Evolutionary conservation across 2,888 invertebrate genomes (phyloP), one percentile per base, ranked within the genome.

Genomic region (Nymphalis polychloros): DNA sequence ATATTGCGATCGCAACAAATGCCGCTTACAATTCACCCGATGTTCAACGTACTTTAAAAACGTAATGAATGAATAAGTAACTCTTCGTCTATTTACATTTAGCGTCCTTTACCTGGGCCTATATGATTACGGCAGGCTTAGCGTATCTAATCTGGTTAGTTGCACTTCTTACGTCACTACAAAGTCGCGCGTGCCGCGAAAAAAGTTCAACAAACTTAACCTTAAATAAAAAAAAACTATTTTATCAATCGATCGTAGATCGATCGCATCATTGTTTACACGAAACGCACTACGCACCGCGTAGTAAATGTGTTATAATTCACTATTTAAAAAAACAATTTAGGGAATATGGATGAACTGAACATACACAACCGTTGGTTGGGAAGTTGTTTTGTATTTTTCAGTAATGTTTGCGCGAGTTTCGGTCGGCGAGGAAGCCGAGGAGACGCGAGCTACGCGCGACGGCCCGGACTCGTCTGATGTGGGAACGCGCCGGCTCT

Each of bases 171-270:
- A 89, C 89, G 89, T 89, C 90, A 89, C 83, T 70, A 72, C 73
- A 82, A 84, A 86, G 85, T 85, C 84, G 84, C 82, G 79, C 80
- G 83, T 81, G 84, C 79, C 80, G 78, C 79, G 81, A 84, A 88
- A 87, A 79, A 89, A 91, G 90, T 90, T 91, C 90, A 90, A 89
- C 86, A 90, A 91, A 90, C 90, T 86, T 86, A 78, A 77, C 75
- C 76, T 74, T 74, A 77, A 77, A 65, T 41, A 23, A 57, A 57
- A 23, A 57, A 57, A 20, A 53, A 77, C 67, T 69, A 69, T 73
- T 70, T 65, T 75, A 74, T 79, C 77, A 76, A 76, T 73, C 72
- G 74, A 75, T 70, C 73, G 72, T 70, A 76, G 74, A 76, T 72
- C 76, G 74, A 77, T 69, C 75, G 75, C 69, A 66, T 68, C 31